phyloP scores from a whole-genome alignment of 1,140 invertebrate species.

The Philotrypesis tridentata region DNA sequence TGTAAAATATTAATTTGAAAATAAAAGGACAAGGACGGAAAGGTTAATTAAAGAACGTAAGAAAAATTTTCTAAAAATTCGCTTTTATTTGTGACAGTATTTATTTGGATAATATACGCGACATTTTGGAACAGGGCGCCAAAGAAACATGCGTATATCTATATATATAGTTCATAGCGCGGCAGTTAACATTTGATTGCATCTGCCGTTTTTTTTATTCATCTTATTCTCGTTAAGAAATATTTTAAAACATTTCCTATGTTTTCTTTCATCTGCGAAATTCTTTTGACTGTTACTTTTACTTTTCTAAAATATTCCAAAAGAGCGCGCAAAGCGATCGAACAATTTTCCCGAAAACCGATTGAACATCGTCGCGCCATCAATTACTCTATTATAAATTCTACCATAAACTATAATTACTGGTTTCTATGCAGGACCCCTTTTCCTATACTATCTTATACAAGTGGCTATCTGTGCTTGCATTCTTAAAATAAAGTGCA shows the following conservation, averaged over 20 bases:
- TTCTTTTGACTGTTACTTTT: not conserved
- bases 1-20: not conserved
- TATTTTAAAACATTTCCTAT: not conserved
- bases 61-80: constrained; percentile 51
- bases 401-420: constrained; percentile 30
- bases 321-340: constrained; percentile 21
- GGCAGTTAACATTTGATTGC: constrained; percentile 28
- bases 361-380: constrained; percentile 24
- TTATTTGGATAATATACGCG: constrained; percentile 46
- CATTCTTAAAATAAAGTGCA: constrained; percentile 2
- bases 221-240: not conserved
- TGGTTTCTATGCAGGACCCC: constrained; percentile 27
- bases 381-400: constrained; percentile 35
- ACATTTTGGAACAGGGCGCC: constrained; percentile 39
- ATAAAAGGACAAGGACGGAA: not conserved
- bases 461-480: not conserved
- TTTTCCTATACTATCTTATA: constrained; percentile 2
- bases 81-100: constrained; percentile 53
- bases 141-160: constrained; percentile 40
- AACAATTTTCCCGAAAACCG: constrained; percentile 12
- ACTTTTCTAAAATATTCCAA: constrained; percentile 24
- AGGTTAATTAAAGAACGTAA: not conserved
- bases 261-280: not conserved
- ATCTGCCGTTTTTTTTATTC: constrained; percentile 15
- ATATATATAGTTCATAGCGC: constrained; percentile 32